Base-by-base conservation (phyloP, 30 jellyfish, hydroid and myxozoan species). In the Haliclystus octoradiatus region DNA sequence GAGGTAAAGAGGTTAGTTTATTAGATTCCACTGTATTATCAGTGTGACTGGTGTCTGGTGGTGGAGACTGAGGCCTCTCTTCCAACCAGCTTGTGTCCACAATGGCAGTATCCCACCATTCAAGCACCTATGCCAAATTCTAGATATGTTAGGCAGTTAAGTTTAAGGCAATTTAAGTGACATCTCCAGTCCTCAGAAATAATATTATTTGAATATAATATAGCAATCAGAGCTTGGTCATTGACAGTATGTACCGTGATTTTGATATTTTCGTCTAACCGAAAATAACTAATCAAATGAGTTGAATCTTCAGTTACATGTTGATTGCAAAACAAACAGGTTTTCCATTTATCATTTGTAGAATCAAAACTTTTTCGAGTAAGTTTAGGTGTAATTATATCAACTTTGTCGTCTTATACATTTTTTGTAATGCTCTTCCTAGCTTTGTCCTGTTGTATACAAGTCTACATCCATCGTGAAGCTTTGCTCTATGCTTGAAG, bases 71-170 rank as follows among this genome's bases (percentile, higher is more conserved):
- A 13, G 62, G 34, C 31, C 82, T 19, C 19, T 28, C 75, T 49
- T 78, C 69, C 32, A 69, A 34, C 12, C 65, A 24, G 49, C 77
- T 78, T 31, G 82, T 28, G 34, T 78, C 52, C 1, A 75, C 79
- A 2, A 40, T 28, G 15, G 64, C 4, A 23, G 49, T n/a, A 57
- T 12, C 31, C 32, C 34, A n/a, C n/a, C n/a, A n/a, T n/a, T n/a
- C 30, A 25, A 26, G 27, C 5, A 28, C 81, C 52, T 62, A 25
- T 62, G 34, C 19, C 29, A 72, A 26, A 73, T 70, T 70, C 29
- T 70, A 50, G 1, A 70, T 29, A 33, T n/a, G 12, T 50, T 57
- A 19, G 23, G n/a, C n/a, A n/a, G n/a, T n/a, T n/a, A n/a, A n/a
- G n/a, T n/a, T n/a, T n/a, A n/a, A 70, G 73, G 75, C 81, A 70